Conservation (phyloP, 2,797 vertebrate genomes). For the Pseudochromis fuscus region DNA sequence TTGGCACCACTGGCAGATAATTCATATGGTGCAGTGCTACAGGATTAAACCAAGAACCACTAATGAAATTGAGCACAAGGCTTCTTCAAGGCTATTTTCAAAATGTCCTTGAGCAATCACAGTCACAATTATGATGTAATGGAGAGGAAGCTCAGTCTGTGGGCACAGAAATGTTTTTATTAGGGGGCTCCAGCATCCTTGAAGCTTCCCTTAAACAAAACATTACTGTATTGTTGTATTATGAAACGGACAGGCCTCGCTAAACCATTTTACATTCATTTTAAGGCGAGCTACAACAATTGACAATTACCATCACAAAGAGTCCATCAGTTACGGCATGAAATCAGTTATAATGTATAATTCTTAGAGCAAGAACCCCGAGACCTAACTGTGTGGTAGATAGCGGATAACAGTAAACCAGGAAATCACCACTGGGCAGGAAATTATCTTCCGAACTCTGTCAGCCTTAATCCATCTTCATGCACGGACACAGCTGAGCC, state of each 20-base stretch:
- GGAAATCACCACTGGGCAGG: not conserved
- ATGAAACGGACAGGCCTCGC: not conserved
- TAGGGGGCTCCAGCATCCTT: not conserved
- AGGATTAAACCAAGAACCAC: conserved; percentile 68
- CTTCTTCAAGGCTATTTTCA: conserved; percentile 64
- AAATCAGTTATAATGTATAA: not conserved
- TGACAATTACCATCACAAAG: conserved; percentile 2
- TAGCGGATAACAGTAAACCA: not conserved
- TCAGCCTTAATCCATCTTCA: conserved; percentile 6
- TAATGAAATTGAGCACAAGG: conserved; percentile 71
- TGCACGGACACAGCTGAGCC: not conserved
- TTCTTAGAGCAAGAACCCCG: not conserved
- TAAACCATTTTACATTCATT: conserved; percentile 17
- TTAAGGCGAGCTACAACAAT: not conserved
- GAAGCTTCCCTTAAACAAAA: not conserved
- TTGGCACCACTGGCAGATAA: conserved; percentile 69
- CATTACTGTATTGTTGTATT: not conserved
- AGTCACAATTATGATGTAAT: conserved; percentile 53
- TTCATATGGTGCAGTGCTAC: conserved; percentile 61
- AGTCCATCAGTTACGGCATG: not conserved
- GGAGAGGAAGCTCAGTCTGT: conserved; percentile 18
- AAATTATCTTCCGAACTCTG: not conserved
- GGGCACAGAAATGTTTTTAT: conserved; percentile 7
- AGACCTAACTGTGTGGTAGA: not conserved
- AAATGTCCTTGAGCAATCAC: conserved; percentile 71